phyloP scores from a whole-genome alignment of 2,113 vertebrate genomes.

The Paradisaea rubra region DNA sequence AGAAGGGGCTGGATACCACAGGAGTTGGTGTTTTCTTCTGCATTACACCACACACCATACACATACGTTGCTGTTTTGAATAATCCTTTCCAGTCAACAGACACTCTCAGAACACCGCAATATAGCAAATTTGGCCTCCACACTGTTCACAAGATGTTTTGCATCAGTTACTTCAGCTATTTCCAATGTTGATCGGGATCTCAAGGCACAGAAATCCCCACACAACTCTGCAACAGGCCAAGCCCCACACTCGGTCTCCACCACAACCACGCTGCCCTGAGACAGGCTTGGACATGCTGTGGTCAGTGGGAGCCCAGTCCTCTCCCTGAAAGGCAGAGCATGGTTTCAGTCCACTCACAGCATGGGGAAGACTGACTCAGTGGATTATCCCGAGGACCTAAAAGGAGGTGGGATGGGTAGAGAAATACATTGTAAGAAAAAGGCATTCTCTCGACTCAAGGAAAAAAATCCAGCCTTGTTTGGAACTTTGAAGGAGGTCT shows the following conservation, averaged over 20 bases:
- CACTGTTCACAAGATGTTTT: background rate
- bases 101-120: background rate
- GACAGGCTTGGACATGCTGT: fast-evolving
- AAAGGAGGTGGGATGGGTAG: background rate
- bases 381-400: background rate
- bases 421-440: background rate
- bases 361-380: fast-evolving
- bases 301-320: fast-evolving
- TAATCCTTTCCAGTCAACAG: background rate
- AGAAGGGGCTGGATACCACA: background rate
- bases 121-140: background rate
- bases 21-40: background rate
- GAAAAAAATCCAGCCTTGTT: background rate
- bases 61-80: background rate
- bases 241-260: fast-evolving
- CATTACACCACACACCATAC: background rate
- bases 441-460: background rate
- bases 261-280: fast-evolving
- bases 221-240: fast-evolving
- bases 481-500: background rate
- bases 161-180: background rate
- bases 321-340: background rate
- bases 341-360: background rate
- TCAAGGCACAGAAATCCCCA: background rate
- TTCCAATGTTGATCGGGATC: background rate